Conservation (phyloP, 2,888 invertebrate genomes). For the Himalopsyche tibetana region DNA sequence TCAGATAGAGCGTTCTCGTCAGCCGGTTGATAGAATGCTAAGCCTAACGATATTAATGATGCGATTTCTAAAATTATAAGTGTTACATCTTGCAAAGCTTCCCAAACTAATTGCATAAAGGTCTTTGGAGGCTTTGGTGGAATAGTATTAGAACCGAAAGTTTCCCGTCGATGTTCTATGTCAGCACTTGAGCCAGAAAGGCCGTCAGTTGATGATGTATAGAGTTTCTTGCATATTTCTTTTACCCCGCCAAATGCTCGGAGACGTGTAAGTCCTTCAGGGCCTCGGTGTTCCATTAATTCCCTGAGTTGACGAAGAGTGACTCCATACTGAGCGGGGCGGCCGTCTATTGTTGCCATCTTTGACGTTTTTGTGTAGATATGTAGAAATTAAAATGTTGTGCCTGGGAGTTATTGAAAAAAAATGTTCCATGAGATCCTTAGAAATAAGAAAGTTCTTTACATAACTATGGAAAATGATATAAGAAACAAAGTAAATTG, state of each 20-base stretch:
- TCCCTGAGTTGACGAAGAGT: conserved; percentile 77
- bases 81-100: conserved; percentile 81
- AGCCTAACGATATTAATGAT: conserved; percentile 78
- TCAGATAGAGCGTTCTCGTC: conserved; percentile 68
- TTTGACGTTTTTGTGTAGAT: conserved; percentile 50
- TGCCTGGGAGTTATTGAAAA: conserved; percentile 33
- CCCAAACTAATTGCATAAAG: conserved; percentile 79
- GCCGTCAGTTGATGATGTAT: conserved; percentile 78
- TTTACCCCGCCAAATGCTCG: conserved; percentile 74
- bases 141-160: conserved; percentile 80
- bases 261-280: conserved; percentile 76
- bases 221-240: conserved; percentile 77
- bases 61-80: conserved; percentile 80
- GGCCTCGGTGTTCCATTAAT: conserved; percentile 79
- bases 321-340: conserved; percentile 83
- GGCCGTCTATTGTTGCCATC: conserved; percentile 89
- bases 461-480: too few species aligned
- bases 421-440: conserved; percentile 35
- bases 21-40: conserved; percentile 70
- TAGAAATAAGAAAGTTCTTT: not conserved
- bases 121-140: conserved; percentile 80
- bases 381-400: conserved; percentile 42
- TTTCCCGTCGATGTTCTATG: conserved; percentile 73
- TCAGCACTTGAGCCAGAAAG: conserved; percentile 74
- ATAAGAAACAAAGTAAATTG: too few species aligned